A percentile compares a stretch with the other conserved stretches of the same genome.
phyloP scores from a whole-genome alignment of 2,888 invertebrate species.

The Sicus ferrugineus region DNA sequence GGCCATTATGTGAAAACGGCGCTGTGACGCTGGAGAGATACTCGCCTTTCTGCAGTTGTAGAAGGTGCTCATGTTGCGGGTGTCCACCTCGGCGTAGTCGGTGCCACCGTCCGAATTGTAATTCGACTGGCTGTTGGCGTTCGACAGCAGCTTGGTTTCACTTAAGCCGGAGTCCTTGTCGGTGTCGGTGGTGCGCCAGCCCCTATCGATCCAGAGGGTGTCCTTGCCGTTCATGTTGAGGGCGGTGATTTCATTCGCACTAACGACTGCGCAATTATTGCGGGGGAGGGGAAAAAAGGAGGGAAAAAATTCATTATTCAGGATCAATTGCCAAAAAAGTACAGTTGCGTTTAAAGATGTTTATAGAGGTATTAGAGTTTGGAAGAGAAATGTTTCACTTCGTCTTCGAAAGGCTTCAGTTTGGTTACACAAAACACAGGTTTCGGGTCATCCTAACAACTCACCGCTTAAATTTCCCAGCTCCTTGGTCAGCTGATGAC shows the following conservation, averaged over 20 bases:
- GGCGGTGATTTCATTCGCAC: slow-evolving; percentile 66
- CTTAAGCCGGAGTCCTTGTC: slow-evolving; percentile 70
- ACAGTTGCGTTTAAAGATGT: too few relatives aligned
- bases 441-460: too few relatives aligned
- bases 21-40: slow-evolving; percentile 8
- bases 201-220: slow-evolving; percentile 75
- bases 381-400: not conserved
- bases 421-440: not conserved
- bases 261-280: slow-evolving; percentile 56
- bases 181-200: slow-evolving; percentile 72
- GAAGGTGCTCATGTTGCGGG: slow-evolving; percentile 74
- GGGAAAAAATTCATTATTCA: not conserved
- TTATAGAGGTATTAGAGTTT: too few relatives aligned
- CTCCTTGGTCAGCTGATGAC: slow-evolving; percentile 66
- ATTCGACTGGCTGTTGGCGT: slow-evolving; percentile 65
- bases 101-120: slow-evolving; percentile 66
- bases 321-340: too few relatives aligned
- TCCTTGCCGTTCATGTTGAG: slow-evolving; percentile 69
- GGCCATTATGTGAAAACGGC: not conserved
- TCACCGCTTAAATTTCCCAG: slow-evolving; percentile 73
- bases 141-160: slow-evolving; percentile 70
- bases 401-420: not conserved
- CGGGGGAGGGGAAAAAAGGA: slow-evolving; percentile 23
- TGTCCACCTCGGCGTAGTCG: slow-evolving; percentile 75
- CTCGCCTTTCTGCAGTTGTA: slow-evolving; percentile 71